Conservation (phyloP, 37 sponge, comb jelly and placozoan genomes). For the Eunapius fragilis region DNA sequence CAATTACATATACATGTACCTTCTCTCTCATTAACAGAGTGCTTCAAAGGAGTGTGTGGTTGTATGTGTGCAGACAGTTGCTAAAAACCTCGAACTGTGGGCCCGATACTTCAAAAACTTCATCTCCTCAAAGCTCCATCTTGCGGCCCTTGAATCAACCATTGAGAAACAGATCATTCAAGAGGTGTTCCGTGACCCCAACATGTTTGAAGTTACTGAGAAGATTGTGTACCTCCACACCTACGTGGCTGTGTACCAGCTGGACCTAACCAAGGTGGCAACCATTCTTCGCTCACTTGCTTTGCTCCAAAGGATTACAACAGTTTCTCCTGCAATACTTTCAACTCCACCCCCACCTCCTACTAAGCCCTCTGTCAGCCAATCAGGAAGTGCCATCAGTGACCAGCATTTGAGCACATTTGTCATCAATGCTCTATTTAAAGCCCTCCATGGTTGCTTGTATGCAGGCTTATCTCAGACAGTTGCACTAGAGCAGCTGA, state of each 20-base stretch:
- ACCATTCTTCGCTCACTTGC: conserved; percentile 60
- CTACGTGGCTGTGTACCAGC: conserved; percentile 49
- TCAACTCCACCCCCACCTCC: not conserved
- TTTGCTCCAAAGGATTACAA: not conserved
- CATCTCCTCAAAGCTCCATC: conserved; percentile 46
- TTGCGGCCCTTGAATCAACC: conserved; percentile 9
- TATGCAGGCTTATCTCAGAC: not conserved
- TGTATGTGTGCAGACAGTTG: conserved; percentile 24
- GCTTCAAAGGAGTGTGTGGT: not conserved
- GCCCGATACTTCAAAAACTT: conserved; percentile 67
- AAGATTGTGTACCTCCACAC: conserved; percentile 43
- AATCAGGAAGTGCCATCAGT: conserved; percentile 13
- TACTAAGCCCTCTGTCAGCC: not conserved
- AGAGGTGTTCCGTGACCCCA: conserved; percentile 27
- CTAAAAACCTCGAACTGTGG: conserved; percentile 47
- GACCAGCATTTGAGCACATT: conserved; percentile 33
- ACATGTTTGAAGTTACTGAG: not conserved
- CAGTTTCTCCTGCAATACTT: not conserved
- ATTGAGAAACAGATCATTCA: conserved; percentile 31
- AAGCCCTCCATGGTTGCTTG: conserved; percentile 41
- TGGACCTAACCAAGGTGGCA: conserved; percentile 63
- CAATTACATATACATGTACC: not conserved
- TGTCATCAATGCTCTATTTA: conserved; percentile 51
- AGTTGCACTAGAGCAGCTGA: not conserved
- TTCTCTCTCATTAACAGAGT: not conserved